Base-by-base conservation (phyloP, 2,797 vertebrate species). In the Lepilemur ruficaudatus region DNA sequence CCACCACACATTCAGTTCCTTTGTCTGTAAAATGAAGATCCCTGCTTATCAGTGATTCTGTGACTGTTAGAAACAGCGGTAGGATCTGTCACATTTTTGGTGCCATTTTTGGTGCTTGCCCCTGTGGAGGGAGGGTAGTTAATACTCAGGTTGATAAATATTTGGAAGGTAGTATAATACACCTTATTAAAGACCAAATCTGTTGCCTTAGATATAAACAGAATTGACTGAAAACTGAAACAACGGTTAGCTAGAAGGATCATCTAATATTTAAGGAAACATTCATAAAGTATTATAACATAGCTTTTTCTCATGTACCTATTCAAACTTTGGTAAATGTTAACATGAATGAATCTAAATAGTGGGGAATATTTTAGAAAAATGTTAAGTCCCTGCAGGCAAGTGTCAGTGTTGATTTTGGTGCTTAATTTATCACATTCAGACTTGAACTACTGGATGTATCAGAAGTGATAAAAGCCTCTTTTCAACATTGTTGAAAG, bases 371-470 rank as follows among this genome's bases (percentile, higher is more conserved):
- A 75, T 78, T 95, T 90, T 81, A 50, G 69, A 91, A 41, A 88
- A 91, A 78, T 59, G n/a, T 63, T 88, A 79, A 90, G 4, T 79
- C 25, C 18, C 38, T 86, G 52, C 55, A 81, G 41, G 18, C 82
- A 81, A 59, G 28, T 41, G 18, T 91, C 80, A 78, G 55, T 76
- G 59, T 84, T 95, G 50, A 96, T 67, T 93, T 57, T 38, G 90
- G 92, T 95, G 88, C 92, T 96, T 92, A 35, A n/a, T 76, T 73
- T 89, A 46, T 52, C 82, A 88, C 35, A 55, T 32, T 81, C 30
- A 75, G 30, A 76, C n/a, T n/a, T 18, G 72, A 93, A 78, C 91
- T 92, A 28, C 30, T 76, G 38, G 25, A n/a, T 75, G 22, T 73
- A 50, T 76, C 38, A 86, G 46, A 73, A 78, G 69, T 69, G n/a